These are phyloP conservation scores for Otolemur garnettii DNA, from an alignment of 2,113 vertebrate species.

Conservation along the genomic window DNA sequence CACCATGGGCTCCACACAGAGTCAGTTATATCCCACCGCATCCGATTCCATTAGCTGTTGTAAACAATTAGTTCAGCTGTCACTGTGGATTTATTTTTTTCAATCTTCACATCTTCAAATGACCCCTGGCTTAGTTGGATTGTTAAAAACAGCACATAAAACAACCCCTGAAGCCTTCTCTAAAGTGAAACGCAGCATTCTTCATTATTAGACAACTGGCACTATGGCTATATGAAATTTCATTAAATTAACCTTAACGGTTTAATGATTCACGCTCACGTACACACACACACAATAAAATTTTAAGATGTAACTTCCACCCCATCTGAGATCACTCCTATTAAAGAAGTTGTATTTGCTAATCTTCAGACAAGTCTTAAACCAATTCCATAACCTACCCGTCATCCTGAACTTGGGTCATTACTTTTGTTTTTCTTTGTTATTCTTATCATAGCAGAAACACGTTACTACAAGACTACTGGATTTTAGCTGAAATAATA, in stretches of 20 bases:
- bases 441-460: constrained; percentile 7
- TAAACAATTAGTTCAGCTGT: constrained; percentile 74
- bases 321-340: not conserved
- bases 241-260: constrained; percentile 73
- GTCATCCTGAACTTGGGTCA: constrained; percentile 10
- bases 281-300: not conserved
- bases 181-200: constrained; percentile 40
- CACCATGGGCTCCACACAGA: constrained; percentile 66
- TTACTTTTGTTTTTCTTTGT: constrained; percentile 12
- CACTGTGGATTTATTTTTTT: constrained; percentile 77
- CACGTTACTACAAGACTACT: not conserved
- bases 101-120: constrained; percentile 78
- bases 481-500: not conserved
- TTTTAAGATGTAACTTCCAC: constrained; percentile 50
- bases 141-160: constrained; percentile 71
- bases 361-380: not conserved
- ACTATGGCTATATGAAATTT: constrained; percentile 55
- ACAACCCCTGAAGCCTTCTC: constrained; percentile 51
- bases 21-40: constrained; percentile 67
- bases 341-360: constrained; percentile 11
- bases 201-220: constrained; percentile 72
- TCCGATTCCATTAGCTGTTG: constrained; percentile 67
- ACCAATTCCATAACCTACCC: not conserved
- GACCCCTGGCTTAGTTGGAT: constrained; percentile 77
- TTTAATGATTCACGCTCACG: not conserved